Evolutionary conservation across 2,113 vertebrate species (phyloP).

Genomic region (Pelvicachromis taeniatus): DNA sequence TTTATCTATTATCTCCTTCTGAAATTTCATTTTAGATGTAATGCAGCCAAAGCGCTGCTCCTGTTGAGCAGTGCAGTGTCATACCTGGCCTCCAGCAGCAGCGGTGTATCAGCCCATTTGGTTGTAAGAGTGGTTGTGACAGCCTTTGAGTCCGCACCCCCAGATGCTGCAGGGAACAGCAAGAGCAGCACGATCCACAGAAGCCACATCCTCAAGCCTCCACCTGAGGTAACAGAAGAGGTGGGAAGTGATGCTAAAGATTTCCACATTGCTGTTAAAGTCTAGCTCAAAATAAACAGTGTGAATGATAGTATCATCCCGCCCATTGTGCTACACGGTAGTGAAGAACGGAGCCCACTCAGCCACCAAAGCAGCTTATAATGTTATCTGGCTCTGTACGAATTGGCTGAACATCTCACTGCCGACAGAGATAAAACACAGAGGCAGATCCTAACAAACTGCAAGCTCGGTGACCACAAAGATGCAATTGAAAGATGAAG

Average conservation of each 20-base stretch:
- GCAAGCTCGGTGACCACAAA: neutral
- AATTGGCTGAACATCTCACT: neutral
- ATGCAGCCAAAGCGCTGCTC: neutral
- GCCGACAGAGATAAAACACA: neutral
- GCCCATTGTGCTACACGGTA: neutral
- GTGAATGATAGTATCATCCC: neutral
- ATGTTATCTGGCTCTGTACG: neutral
- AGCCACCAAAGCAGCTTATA: neutral
- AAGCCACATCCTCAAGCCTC: slow-evolving; percentile 77
- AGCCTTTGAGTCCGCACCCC: slow-evolving; percentile 86
- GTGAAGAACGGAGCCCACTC: neutral
- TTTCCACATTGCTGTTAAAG: neutral
- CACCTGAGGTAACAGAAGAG: neutral
- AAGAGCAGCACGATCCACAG: slow-evolving; percentile 67
- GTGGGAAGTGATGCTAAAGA: neutral
- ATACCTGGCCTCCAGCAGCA: slow-evolving; percentile 93
- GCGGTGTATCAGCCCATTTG: slow-evolving; percentile 90
- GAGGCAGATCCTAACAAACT: neutral
- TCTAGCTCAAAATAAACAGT: neutral
- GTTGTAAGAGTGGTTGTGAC: slow-evolving; percentile 91
- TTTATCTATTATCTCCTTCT: neutral
- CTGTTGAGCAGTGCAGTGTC: neutral
- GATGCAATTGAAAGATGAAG: neutral
- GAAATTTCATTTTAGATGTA: neutral
- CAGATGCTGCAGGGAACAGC: slow-evolving; percentile 71